Evolutionary conservation across 2,888 invertebrate species (phyloP).

Genomic region (Volucella inflata): DNA sequence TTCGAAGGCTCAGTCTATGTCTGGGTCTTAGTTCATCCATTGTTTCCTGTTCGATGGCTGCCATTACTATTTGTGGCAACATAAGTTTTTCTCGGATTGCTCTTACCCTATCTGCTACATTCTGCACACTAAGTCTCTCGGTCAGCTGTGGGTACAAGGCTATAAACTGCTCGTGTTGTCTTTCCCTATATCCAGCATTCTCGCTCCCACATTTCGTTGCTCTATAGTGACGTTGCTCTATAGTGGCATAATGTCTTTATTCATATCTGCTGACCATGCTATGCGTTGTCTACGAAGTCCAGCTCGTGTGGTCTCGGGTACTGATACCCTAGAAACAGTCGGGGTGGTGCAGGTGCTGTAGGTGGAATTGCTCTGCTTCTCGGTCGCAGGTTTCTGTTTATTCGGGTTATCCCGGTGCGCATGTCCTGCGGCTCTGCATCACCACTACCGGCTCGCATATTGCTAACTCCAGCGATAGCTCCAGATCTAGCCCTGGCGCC

Average conservation of each 20-base stretch:
- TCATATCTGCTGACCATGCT: not conserved
- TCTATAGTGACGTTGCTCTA: no score
- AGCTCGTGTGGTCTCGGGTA: constrained; percentile 31
- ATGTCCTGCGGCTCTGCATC: constrained; percentile 33
- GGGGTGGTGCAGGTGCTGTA: constrained; percentile 13
- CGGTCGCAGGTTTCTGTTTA: constrained; percentile 14
- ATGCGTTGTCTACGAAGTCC: constrained; percentile 32
- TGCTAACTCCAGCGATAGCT: constrained; percentile 46
- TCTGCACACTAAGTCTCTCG: no score
- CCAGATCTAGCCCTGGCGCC: constrained; percentile 18
- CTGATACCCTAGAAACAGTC: constrained; percentile 17
- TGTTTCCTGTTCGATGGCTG: not conserved
- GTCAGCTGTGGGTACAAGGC: no score
- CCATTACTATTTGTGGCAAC: not conserved
- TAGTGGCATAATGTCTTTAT: no score
- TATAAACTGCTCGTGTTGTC: no score
- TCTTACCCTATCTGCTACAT: constrained; percentile 6
- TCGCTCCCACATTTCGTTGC: no score
- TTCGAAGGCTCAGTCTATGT: no score
- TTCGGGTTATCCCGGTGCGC: constrained; percentile 43
- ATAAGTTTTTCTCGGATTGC: not conserved
- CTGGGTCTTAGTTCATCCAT: not conserved
- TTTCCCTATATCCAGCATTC: no score
- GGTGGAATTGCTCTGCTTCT: constrained; percentile 22
- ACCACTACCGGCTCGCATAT: constrained; percentile 40